Evolutionary conservation across 2,888 invertebrate genomes (phyloP).

Genomic region (Ormyrus thymus): DNA sequence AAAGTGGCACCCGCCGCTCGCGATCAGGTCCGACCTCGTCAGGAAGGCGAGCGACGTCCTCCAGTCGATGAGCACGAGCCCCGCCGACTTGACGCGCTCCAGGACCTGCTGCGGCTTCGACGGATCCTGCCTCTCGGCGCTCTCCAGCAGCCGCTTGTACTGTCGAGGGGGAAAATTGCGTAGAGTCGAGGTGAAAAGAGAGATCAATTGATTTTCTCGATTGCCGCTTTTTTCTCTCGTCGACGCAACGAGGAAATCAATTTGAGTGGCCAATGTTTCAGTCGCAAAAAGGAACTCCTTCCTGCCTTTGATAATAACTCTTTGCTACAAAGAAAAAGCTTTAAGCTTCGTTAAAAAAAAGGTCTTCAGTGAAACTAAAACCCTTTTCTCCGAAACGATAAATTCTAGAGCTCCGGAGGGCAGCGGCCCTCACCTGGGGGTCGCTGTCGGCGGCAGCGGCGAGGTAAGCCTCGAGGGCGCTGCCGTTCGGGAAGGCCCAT

Average conservation of each 20-base stretch:
- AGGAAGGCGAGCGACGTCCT: slow-evolving; percentile 84
- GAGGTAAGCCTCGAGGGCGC: slow-evolving; percentile 83
- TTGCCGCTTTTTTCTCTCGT: too few relatives aligned
- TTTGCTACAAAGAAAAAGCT: too few relatives aligned
- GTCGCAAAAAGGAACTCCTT: too few relatives aligned
- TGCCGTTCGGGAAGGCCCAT: slow-evolving; percentile 86
- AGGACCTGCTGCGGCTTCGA: slow-evolving; percentile 72
- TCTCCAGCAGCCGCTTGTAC: slow-evolving; percentile 78
- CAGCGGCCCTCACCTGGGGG: slow-evolving; percentile 69
- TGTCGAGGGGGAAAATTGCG: slow-evolving; percentile 60
- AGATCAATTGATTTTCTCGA: too few relatives aligned
- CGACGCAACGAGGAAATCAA: too few relatives aligned
- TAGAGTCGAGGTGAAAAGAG: too few relatives aligned
- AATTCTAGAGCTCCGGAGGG: too few relatives aligned
- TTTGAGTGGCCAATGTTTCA: too few relatives aligned
- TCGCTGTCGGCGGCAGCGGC: slow-evolving; percentile 80
- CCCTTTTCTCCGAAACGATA: too few relatives aligned
- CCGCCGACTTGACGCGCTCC: slow-evolving; percentile 79
- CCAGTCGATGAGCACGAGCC: slow-evolving; percentile 89
- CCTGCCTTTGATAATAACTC: too few relatives aligned
- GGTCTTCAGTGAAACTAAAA: too few relatives aligned
- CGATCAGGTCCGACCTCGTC: slow-evolving; percentile 76
- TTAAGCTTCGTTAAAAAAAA: too few relatives aligned
- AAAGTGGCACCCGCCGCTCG: slow-evolving; percentile 85
- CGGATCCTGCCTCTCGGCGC: slow-evolving; percentile 74